phyloP scores from a whole-genome alignment of 2,888 invertebrate species.

The Formica aserva region DNA sequence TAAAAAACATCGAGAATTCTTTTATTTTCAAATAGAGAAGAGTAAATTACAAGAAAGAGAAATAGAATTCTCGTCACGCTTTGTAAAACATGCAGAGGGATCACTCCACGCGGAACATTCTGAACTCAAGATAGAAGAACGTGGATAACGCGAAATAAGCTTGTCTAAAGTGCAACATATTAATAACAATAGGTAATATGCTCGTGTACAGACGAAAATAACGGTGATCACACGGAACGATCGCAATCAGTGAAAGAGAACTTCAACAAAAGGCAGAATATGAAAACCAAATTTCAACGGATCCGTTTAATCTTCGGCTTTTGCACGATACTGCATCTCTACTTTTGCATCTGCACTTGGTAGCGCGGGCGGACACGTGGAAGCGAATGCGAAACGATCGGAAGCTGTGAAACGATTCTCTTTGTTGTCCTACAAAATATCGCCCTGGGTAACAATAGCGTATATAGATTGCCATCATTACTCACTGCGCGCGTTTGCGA shows the following conservation, averaged over 20 bases:
- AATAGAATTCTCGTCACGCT: background rate
- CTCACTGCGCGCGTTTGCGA: background rate
- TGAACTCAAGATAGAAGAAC: background rate
- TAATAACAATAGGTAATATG: constrained; percentile 20
- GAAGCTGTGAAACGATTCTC: constrained; percentile 49
- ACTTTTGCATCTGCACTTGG: constrained; percentile 26
- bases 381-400: constrained; percentile 48
- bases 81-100: background rate
- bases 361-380: constrained; percentile 28
- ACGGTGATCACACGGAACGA: constrained; percentile 38
- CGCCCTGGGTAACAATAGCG: constrained; percentile 5
- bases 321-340: constrained; percentile 50
- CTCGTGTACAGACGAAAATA: constrained; percentile 34
- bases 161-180: constrained; percentile 22
- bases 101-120: background rate
- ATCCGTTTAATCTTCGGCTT: constrained; percentile 49
- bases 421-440: constrained; percentile 45
- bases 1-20: background rate
- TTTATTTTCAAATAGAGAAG: background rate
- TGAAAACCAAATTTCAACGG: constrained; percentile 46
- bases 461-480: constrained; percentile 41
- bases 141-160: constrained; percentile 24
- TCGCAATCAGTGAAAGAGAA: constrained; percentile 43
- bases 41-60: background rate
- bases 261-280: constrained; percentile 10